Base-by-base conservation (phyloP, 1,140 invertebrate genomes). In the Doryteuthis pealeii region DNA sequence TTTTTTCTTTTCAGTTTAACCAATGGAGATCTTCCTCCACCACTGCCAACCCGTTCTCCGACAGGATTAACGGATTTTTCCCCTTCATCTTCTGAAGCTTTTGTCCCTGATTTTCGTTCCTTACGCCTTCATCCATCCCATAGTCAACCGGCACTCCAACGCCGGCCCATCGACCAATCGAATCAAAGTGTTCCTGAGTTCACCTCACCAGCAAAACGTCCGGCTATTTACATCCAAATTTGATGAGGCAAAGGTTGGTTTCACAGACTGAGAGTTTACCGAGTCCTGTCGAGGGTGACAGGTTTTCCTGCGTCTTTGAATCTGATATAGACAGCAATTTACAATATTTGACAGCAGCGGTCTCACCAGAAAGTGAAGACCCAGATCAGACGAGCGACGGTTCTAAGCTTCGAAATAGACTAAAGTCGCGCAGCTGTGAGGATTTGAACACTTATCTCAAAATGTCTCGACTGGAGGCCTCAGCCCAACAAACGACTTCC, bases 391-490 rank as follows among this genome's bases (percentile, higher is more conserved):
- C 54, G 0, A n/a, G 54, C 54, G 18, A 62, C 54, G 26, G 18
- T 6, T 62, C 26, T 14, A 22, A 28, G 1, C 18, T 22, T 14
- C 54, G 32, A 35, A 58, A 31, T 70, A 78, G 81, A 68, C 71
- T 84, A 26, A 77, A 80, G 32, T 84, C 85, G 2, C 79, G 78
- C 12, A 85, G 83, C 73, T 86, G 85, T 78, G 83, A 86, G 74
- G 82, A 83, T 72, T 72, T 85, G 15, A 82, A 80, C 74, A 79
- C 81, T 71, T 79, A 83, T 67, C 78, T 82, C 74, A 79, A 77
- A 67, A 70, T 74, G n/a, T 58, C 74, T 15, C 62, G 74, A 26
- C 74, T 77, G 67, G 26, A 62, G 18, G 18, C 10, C 6, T 22
- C 54, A 5, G 43, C 49, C 28, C 67, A 68, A 71, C 45, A 76